These are phyloP conservation scores for Linepithema humile DNA, from an alignment of 1,140 invertebrate species.

Conservation along the genomic window DNA sequence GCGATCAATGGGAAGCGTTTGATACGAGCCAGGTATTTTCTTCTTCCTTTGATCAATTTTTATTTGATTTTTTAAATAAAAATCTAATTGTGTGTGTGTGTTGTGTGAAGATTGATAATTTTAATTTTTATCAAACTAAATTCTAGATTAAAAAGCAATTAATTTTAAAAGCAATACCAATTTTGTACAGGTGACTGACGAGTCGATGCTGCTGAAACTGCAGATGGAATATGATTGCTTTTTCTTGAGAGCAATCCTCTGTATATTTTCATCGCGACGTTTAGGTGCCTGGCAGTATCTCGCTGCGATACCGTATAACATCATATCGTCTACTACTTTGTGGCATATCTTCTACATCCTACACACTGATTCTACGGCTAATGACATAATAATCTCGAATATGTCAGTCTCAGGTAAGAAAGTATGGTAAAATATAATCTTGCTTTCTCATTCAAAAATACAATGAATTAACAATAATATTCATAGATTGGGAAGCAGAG, in stretches of 20 bases:
- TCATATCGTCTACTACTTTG: constrained; percentile 87
- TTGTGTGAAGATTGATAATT: constrained; percentile 24
- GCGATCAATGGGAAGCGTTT: constrained; percentile 89
- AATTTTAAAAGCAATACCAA: constrained; percentile 7
- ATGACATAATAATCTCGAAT: constrained; percentile 60
- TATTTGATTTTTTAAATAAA: neutral
- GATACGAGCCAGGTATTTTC: constrained; percentile 73
- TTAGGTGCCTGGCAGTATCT: constrained; percentile 94
- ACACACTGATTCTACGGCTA: constrained; percentile 79
- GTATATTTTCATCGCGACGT: constrained; percentile 89
- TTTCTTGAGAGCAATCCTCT: constrained; percentile 88
- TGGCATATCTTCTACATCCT: constrained; percentile 90
- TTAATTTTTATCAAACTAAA: constrained; percentile 14
- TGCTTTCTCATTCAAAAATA: neutral
- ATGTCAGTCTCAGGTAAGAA: constrained; percentile 39
- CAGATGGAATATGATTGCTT: constrained; percentile 91
- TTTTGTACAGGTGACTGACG: constrained; percentile 78
- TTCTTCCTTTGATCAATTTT: neutral
- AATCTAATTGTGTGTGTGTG: neutral
- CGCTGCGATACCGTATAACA: constrained; percentile 90
- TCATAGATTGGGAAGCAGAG: constrained; percentile 81
- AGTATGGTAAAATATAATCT: neutral
- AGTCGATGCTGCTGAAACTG: constrained; percentile 85
- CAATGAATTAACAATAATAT: constrained; percentile 19
- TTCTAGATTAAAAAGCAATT: too few species aligned